Base-by-base conservation (phyloP, 2,888 invertebrate species). In the Drosophila conformis region DNA sequence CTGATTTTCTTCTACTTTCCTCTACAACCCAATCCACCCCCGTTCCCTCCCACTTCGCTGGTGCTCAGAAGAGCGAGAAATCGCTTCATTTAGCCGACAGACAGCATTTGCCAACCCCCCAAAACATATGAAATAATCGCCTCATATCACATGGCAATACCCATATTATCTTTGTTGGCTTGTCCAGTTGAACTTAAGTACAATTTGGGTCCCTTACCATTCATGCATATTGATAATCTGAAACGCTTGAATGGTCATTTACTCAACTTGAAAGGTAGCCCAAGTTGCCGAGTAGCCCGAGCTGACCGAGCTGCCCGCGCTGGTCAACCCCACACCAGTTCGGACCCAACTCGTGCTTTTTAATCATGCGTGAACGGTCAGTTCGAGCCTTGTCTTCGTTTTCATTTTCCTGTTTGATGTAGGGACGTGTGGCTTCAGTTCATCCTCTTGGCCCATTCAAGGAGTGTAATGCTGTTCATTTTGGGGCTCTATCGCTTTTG, bases 211-310 rank as follows among this genome's bases (percentile, higher is more conserved):
- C 53, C 67, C 59, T 62, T 63, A 36, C 63, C 63, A 72, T 68
- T 59, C 85, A 77, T 79, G 85, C 80, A 84, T 87, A 88, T 89
- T 90, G 90, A 90, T 91, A 91, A 91, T 90, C 91, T 88, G 80
- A 80, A 86, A 82, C 83, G 90, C 89, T 90, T 87, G 83, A 91
- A 78, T 90, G 90, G 73, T 80, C 87, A 90, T 89, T 91, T 84
- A 87, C 82, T 89, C 86, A 90, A 86, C 82, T 87, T 84, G 83
- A 91, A 90, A 89, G 80, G 80, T 80, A 82, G 67, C 69, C 78
- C 49, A 36, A 62, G 42, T 21, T n/a, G n/a, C n/a, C 42, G 42
- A 21, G n/a, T 42, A 42, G 2, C 42, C 3, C 21, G 15, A 15
- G 0, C 36, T 33, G 33, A 33, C 53, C 52, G n/a, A 33, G 15